Evolutionary conservation across 2,888 invertebrate species (phyloP), one percentile per base, ranked within the genome.

Genomic region (Lamellibrachia columna): DNA sequence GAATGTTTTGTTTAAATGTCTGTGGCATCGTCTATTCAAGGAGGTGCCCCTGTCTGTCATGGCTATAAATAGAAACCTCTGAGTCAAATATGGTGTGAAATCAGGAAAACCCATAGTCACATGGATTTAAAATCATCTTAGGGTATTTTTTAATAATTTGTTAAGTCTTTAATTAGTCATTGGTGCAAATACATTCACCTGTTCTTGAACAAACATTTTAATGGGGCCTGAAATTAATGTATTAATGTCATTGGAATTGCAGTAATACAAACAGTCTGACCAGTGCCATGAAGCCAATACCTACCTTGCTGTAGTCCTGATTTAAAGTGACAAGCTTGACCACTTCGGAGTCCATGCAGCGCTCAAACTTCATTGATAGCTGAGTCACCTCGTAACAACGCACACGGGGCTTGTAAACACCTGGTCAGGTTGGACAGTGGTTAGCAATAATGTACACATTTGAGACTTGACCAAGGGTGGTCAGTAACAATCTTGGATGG

Each of bases 321-420:
- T 99, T 98, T 60, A 99, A 97, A 94, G 98, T 97, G 97, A 98
- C 98, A 97, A 99, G 98, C 94, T 98, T 98, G n/a, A 99, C 98
- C 91, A 99, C 98, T 97, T 99, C 99, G 0, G 99, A 98, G 97
- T 99, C 99, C 95, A 99, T 98, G 96, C 99, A 99, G 94, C 99
- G 97, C 97, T 99, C 99, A 97, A 99, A 99, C 97, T 99, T 99
- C 95, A 99, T 97, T 0, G 99, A 99, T 94, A 99, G 97, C 97
- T 99, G 99, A 95, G 98, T 98, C 0, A 99, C 98, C 97, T 99
- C 99, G 96, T 98, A 99, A 97, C 99, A 99, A 96, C 98, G 98
- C 0, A 99, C 97, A 95, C 99, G 97, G 0, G 99, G 99, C 96
- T 99, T 99, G 96, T 99, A 99, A 7, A 97, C 96, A n/a, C 97